Percentiles rank a stretch among this genome's conserved stretches.
Conservation (phyloP, 2,888 invertebrate species). For the Gisinianus flammeolus region DNA sequence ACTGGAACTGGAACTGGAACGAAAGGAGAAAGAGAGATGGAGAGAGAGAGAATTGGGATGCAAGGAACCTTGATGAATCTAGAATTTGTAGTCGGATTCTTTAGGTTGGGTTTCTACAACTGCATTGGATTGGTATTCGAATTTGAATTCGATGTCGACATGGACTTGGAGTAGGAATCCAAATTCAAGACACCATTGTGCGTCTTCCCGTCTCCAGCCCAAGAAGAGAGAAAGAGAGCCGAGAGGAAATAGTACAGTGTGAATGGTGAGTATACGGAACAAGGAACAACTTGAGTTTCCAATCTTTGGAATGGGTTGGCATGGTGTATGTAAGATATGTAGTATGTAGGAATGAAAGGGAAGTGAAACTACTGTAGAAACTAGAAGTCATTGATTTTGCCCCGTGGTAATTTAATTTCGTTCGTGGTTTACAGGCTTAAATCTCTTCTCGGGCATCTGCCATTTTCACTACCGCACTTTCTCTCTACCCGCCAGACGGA, state of each 20-base stretch:
- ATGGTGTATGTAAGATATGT: background rate
- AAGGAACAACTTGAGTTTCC: background rate
- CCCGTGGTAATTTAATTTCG: slow-evolving; percentile 40
- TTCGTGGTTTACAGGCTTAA: slow-evolving; percentile 42
- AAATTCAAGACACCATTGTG: too few species aligned
- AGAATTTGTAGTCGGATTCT: too few species aligned
- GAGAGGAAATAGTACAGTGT: too few species aligned
- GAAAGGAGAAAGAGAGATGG: too few species aligned
- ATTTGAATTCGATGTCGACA: too few species aligned
- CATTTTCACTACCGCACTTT: slow-evolving; percentile 8
- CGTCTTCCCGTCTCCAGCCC: too few species aligned
- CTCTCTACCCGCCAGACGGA: background rate
- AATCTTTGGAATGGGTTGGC: background rate
- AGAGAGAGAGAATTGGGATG: too few species aligned
- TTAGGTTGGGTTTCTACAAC: too few species aligned
- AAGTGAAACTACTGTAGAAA: background rate
- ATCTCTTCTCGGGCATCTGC: slow-evolving; percentile 29
- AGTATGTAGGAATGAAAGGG: background rate
- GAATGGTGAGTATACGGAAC: background rate
- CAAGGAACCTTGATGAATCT: too few species aligned
- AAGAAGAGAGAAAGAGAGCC: too few species aligned
- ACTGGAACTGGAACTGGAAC: background rate
- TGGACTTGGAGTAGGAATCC: too few species aligned
- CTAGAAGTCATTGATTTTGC: slow-evolving; percentile 31
- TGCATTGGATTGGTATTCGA: too few species aligned